Percentiles rank a stretch among this genome's conserved stretches.
These are phyloP conservation scores for Euproctis similis DNA, from an alignment of 2,888 invertebrate genomes.

Conservation along the genomic window DNA sequence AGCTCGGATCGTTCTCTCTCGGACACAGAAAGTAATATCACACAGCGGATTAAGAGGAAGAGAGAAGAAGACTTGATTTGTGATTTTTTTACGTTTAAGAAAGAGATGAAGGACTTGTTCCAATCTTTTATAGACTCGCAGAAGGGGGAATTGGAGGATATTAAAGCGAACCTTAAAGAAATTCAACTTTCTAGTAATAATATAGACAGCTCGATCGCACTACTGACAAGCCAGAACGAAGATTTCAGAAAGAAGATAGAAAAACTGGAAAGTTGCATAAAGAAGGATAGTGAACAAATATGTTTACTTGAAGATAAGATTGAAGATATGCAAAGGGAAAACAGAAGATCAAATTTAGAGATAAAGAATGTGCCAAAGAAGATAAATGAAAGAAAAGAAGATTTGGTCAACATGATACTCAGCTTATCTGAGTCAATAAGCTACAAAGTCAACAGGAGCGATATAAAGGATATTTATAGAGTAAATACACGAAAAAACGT, in stretches of 20 bases:
- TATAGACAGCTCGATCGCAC: neutral
- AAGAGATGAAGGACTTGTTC: neutral
- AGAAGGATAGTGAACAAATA: conserved; percentile 2
- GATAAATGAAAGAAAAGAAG: neutral
- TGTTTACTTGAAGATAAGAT: conserved; percentile 2
- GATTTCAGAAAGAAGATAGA: neutral
- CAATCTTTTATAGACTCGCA: neutral
- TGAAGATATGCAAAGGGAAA: conserved; percentile 2
- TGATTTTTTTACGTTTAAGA: neutral
- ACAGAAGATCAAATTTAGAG: conserved; percentile 1
- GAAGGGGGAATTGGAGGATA: neutral
- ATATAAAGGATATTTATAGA: conserved; percentile 6
- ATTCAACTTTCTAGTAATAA: neutral
- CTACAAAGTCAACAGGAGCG: neutral
- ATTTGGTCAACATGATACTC: conserved; percentile 3
- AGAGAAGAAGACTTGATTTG: too few species aligned
- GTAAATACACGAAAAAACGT: neutral
- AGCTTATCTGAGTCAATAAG: neutral
- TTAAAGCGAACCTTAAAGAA: neutral
- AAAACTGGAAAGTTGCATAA: neutral
- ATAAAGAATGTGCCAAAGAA: conserved; percentile 4
- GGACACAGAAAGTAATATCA: too few species aligned
- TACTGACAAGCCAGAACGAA: neutral
- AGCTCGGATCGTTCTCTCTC: too few species aligned
- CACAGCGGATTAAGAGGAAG: too few species aligned